Base-by-base conservation (phyloP, 2,797 vertebrate species). In the Acanthurus leucopareius region DNA sequence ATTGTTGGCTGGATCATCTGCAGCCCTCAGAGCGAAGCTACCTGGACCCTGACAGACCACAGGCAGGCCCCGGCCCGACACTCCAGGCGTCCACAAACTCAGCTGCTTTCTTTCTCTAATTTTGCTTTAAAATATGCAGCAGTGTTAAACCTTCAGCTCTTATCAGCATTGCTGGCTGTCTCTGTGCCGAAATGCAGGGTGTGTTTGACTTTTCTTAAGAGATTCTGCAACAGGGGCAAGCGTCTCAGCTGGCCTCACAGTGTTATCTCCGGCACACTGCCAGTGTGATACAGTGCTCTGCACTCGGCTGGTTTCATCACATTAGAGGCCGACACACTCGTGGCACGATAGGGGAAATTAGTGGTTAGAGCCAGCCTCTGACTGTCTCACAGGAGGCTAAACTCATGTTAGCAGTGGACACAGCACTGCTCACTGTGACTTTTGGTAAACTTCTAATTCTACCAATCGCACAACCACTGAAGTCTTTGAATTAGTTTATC, bases 281-380 rank as follows among this genome's bases (percentile, higher is more conserved):
- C 91, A 92, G 78, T n/a, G 73, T 86, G 88, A 91, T 82, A 82
- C 91, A 86, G 80, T 56, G 82, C 57, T 88, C 80, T 80, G 85
- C 90, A 92, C 88, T 92, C 17, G 69, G 82, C 86, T 85, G 86
- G 80, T 90, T 91, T 88, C 88, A 90, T 92, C 89, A 85, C 89
- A 88, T 92, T 91, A 89, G 80, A 84, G 60, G 82, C 88, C 25
- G 79, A 87, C 86, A 89, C 87, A 84, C 80, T 83, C 38, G 68
- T 75, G 79, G 70, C 65, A 80, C 75, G 76, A 85, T 88, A 82
- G 84, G 64, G 73, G 83, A 87, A 93, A 92, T 91, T 89, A 91
- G 88, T 54, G 61, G 86, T 69, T 86, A 73, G 56, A 83, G 75
- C 77, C 76, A 72, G 57, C 56, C 77, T 3, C 77, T 28, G 77